phyloP scores from a whole-genome alignment of 2,797 vertebrate genomes.

The Bovichtus diacanthus region DNA sequence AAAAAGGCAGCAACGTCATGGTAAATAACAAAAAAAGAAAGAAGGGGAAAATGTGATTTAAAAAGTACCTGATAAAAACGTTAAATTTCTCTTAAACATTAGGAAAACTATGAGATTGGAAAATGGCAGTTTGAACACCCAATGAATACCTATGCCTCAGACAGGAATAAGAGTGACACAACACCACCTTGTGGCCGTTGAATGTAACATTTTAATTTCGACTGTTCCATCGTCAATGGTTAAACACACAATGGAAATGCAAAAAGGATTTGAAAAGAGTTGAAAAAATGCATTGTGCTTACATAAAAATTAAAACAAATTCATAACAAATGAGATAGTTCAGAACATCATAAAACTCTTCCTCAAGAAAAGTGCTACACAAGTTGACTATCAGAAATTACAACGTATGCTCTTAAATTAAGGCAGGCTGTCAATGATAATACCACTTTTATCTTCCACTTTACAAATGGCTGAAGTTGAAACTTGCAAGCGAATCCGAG shows the following conservation, averaged over 20 bases:
- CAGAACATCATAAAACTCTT: conserved; percentile 20
- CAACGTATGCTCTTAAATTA: conserved; percentile 20
- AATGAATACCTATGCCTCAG: background rate
- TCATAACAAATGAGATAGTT: conserved; percentile 4
- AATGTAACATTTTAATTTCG: conserved; percentile 60
- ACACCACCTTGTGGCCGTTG: conserved; percentile 73
- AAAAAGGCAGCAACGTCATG: background rate
- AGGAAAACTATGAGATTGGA: conserved; percentile 5
- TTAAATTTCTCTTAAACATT: background rate
- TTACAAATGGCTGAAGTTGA: background rate
- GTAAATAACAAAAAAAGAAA: background rate
- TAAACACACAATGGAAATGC: conserved; percentile 16
- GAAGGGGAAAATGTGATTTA: background rate
- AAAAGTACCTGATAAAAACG: background rate
- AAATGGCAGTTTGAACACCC: background rate
- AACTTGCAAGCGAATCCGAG: conserved; percentile 6
- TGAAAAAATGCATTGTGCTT: conserved; percentile 16
- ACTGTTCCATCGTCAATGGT: conserved; percentile 23
- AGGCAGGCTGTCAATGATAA: conserved; percentile 22
- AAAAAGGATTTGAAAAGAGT: conserved; percentile 9
- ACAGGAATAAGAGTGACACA: conserved; percentile 55
- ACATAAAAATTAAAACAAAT: conserved; percentile 16
- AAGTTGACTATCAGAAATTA: conserved; percentile 3
- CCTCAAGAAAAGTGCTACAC: conserved; percentile 28
- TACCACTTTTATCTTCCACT: background rate